These are phyloP conservation scores for Stenodera caucasica DNA, from an alignment of 2,888 invertebrate species.

Conservation along the genomic window DNA sequence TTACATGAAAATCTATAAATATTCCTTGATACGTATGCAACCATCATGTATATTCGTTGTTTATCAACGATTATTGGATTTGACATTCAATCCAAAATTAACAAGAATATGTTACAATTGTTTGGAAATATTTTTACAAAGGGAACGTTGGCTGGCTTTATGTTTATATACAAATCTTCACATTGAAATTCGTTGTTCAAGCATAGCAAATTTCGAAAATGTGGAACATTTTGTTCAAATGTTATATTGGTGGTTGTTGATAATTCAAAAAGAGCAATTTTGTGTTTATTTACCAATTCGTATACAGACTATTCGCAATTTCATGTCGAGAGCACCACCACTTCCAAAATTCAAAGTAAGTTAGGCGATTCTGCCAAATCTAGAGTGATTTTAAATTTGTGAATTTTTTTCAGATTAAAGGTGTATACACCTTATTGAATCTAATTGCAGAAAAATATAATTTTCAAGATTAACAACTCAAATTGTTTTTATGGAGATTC, in stretches of 20 bases:
- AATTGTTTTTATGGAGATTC: constrained; percentile 34
- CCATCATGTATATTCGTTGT: neutral
- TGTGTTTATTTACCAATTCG: neutral
- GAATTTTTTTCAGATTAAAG: neutral
- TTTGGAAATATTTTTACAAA: neutral
- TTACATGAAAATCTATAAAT: neutral
- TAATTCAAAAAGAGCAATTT: neutral
- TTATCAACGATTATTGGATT: neutral
- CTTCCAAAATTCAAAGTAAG: neutral
- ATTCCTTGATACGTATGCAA: neutral
- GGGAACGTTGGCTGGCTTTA: neutral
- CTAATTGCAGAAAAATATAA: neutral
- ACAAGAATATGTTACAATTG: neutral
- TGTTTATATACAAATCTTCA: neutral
- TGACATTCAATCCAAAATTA: constrained; percentile 2
- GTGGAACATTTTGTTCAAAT: neutral
- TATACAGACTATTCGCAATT: neutral
- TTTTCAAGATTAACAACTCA: too few relatives aligned
- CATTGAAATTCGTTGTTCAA: neutral
- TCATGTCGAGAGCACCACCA: neutral
- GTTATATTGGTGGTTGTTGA: constrained; percentile 1
- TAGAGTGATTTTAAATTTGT: neutral
- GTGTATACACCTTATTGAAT: neutral
- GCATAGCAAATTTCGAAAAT: neutral
- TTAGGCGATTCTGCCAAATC: neutral